Base-by-base conservation (phyloP, 2,797 vertebrate genomes). In the Cuniculus paca region DNA sequence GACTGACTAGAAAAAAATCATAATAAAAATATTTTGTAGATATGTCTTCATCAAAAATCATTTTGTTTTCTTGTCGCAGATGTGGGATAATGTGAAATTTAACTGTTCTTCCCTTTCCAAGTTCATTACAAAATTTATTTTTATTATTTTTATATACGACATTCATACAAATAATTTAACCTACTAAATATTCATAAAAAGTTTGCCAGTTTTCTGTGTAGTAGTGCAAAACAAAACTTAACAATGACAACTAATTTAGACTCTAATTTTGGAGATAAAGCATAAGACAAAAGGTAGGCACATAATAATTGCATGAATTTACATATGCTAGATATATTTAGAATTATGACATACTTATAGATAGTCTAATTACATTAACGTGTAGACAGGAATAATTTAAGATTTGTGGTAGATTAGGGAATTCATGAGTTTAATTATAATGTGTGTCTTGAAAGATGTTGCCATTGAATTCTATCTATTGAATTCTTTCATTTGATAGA, bases 281-380 rank as follows among this genome's bases (percentile, higher is more conserved):
- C 26, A 61, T 4, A 52, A 90, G 78, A 85, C 45, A 90, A 92
- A 94, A 83, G 48, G 58, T 82, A 94, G 52, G 52, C 68, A 92
- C 52, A 60, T 4, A 91, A 54, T 93, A 85, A 91, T 88, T 90
- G 28, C 19, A 58, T 90, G 42, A 88, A 93, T 94, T 91, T 89
- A 31, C 87, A 88, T 93, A 52, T 94, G 14, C 72, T 90, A 52
- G 56, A n/a, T 90, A 85, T 56, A 75, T 89, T 94, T 63, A 80
- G 65, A 63, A 93, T 90, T 96, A 48, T 94, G 58, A 92, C 75
- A 86, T 63, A 91, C 81, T 95, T 88, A 83, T 78, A 94, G 95
- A 78, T 95, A 75, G 75, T 97, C 50, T 82, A 96, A 92, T 91
- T 93, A 68, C 60, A 81, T 79, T 91, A 95, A 93, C 91, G 28